Percentiles rank a stretch among this genome's conserved stretches.
These are phyloP conservation scores for Arenicola marina DNA, from an alignment of 2,888 invertebrate genomes.

Conservation along the genomic window DNA sequence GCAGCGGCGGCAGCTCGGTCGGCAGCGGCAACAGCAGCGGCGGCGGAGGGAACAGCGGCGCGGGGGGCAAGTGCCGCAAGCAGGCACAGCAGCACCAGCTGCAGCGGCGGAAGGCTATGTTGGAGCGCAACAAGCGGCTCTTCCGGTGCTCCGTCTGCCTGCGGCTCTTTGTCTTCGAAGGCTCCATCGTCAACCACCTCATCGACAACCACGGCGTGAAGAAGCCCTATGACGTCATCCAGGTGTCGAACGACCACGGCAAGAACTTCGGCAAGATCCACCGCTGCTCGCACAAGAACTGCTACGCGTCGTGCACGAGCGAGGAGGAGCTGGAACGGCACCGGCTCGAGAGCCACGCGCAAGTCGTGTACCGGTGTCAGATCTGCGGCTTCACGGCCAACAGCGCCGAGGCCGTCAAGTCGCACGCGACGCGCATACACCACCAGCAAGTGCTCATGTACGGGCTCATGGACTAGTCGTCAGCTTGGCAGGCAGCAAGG, in stretches of 20 bases:
- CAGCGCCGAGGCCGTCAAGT: conserved; percentile 18
- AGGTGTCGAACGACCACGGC: conserved; percentile 30
- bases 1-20: neutral
- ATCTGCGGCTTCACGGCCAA: conserved; percentile 28
- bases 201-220: conserved; percentile 17
- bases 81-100: neutral
- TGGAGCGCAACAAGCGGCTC: conserved; percentile 28
- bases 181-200: conserved; percentile 27
- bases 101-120: conserved; percentile 16
- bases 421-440: conserved; percentile 22
- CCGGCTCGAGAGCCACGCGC: conserved; percentile 20
- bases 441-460: conserved; percentile 18
- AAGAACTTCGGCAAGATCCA: conserved; percentile 23
- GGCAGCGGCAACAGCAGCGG: neutral
- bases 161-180: conserved; percentile 30
- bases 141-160: conserved; percentile 24
- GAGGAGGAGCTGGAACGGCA: conserved; percentile 22
- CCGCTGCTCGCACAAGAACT: conserved; percentile 25
- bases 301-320: conserved; percentile 20
- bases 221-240: conserved; percentile 22
- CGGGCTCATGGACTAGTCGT: conserved; percentile 4
- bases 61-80: neutral
- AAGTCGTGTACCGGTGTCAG: conserved; percentile 28
- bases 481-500: no score
- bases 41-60: conserved; percentile 6